Base-by-base conservation (phyloP, 2,888 invertebrate genomes). In the Eugnorisma glareosa region DNA sequence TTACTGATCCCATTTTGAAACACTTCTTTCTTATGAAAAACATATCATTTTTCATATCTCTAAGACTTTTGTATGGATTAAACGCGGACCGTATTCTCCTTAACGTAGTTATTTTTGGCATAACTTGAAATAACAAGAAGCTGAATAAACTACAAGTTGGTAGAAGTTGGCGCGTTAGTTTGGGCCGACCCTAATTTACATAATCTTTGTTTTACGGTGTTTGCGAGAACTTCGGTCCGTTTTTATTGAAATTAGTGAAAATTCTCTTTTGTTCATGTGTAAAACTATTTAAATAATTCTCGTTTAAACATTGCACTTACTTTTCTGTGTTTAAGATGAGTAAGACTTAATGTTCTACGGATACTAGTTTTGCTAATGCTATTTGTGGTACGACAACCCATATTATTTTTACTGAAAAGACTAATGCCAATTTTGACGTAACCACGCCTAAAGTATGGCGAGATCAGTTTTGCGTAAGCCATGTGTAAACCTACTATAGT, bases 181-280 rank as follows among this genome's bases (percentile, higher is more conserved):
- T 40, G 73, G 72, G 73, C 24, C 51, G 73, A 48, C 74, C 74
- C 74, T 86, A 35, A 67, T 86, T 82, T 78, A 75, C 74, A 84
- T 84, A 84, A 86, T 84, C 86, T 84, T 84, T 84, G 86, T 84
- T 84, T 75, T 75, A 77, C 83, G 74, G 35, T 75, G 86, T 82
- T 77, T 73, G 78, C 57, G 57, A 24, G 67, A 82, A 86, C 83
- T 84, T 70, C 31, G 31, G 40, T 13, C 69, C 61, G 74, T 78
- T 84, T 78, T 84, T 84, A 84, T 84, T 84, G 74, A 86, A 84
- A 84, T 86, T 84, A 73, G 86, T 67, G 67, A 70, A 64, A 82
- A 78, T 45, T 69, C 48, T 37, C 74, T 54, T 85, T 85, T 75
- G 83, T 85, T 75, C 66, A 40, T 8, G 73, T 70, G 67, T 67